Evolutionary conservation across 2,797 vertebrate genomes (phyloP).

Genomic region (Syngnathus rostellatus): DNA sequence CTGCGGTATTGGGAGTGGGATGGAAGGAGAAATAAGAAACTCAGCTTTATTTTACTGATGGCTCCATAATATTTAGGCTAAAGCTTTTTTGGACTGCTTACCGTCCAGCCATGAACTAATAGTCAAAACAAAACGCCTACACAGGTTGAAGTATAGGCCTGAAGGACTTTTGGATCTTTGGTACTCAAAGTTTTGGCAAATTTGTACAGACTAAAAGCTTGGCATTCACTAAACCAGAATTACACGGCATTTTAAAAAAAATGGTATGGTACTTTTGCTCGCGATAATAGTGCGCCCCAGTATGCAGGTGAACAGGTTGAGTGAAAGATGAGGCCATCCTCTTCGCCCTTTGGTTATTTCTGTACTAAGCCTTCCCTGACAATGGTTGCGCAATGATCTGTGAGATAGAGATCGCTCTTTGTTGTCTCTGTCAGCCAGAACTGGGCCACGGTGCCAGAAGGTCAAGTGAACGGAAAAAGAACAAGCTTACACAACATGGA

Average conservation of each 20-base stretch:
- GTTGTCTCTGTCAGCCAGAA: conserved; percentile 64
- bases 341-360: conserved; percentile 71
- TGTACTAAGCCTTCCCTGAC: conserved; percentile 52
- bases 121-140: conserved; percentile 40
- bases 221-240: not conserved
- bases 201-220: not conserved
- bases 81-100: conserved; percentile 50
- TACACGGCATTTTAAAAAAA: too few relatives aligned
- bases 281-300: conserved; percentile 16
- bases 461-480: conserved; percentile 65
- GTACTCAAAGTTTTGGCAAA: not conserved
- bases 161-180: not conserved
- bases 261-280: not conserved
- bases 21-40: conserved; percentile 43
- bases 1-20: conserved; percentile 31
- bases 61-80: conserved; percentile 45
- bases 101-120: conserved; percentile 45
- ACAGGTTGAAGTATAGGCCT: not conserved
- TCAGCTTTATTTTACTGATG: conserved; percentile 57
- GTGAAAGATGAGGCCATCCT: conserved; percentile 71
- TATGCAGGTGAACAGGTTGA: conserved; percentile 54
- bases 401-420: conserved; percentile 60
- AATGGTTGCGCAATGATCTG: conserved; percentile 60
- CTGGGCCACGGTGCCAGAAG: conserved; percentile 59
- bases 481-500: conserved; percentile 53